phyloP scores from a whole-genome alignment of 2,888 invertebrate species.

The Metellina segmentata region DNA sequence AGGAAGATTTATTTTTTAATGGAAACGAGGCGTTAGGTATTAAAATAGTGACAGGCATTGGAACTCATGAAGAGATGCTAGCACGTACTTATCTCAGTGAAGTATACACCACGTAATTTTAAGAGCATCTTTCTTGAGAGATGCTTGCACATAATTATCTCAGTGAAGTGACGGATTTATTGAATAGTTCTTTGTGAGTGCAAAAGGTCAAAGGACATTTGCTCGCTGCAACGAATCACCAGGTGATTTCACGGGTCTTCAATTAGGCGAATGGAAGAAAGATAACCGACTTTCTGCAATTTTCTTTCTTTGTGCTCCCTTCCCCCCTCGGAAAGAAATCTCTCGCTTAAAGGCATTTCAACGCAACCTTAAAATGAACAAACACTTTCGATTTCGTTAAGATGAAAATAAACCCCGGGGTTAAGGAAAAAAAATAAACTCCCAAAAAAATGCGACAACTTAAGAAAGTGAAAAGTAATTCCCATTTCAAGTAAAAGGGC shows the following conservation, averaged over 20 bases:
- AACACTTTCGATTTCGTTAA: conserved; percentile 76
- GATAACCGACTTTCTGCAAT: conserved; percentile 39
- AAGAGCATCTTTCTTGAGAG: no score
- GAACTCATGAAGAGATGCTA: no score
- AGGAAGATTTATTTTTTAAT: no score
- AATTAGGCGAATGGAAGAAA: conserved; percentile 14
- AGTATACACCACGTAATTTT: no score
- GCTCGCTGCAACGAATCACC: background rate
- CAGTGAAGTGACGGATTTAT: no score
- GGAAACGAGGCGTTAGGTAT: no score
- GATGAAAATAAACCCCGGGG: conserved; percentile 68
- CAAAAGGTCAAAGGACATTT: background rate
- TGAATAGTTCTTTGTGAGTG: background rate
- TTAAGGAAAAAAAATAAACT: conserved; percentile 40
- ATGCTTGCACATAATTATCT: no score
- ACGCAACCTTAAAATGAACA: conserved; percentile 72
- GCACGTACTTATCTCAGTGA: no score
- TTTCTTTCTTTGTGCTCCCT: conserved; percentile 2
- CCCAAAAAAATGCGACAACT: conserved; percentile 65
- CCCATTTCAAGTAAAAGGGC: conserved; percentile 64
- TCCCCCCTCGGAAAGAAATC: conserved; percentile 2
- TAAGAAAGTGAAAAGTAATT: conserved; percentile 75
- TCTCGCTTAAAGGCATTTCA: conserved; percentile 62
- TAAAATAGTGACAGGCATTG: no score
- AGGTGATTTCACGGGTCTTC: conserved; percentile 28